These are phyloP conservation scores for Laticauda laticaudata DNA, from an alignment of 2,113 vertebrate species.

Conservation along the genomic window DNA sequence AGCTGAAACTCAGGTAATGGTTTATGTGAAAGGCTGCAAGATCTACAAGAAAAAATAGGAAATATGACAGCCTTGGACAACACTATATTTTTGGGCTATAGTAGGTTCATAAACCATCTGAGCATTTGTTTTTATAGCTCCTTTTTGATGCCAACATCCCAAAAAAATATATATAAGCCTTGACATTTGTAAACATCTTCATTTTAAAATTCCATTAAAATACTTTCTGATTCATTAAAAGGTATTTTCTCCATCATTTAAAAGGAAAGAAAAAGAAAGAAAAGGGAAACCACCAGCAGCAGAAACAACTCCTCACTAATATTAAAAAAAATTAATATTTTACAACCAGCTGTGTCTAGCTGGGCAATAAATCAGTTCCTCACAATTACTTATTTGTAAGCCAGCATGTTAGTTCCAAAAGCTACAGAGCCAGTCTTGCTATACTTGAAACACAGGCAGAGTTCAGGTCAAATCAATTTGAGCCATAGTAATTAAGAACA, in stretches of 20 bases:
- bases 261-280: not conserved
- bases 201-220: slow-evolving; percentile 43
- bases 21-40: slow-evolving; percentile 17
- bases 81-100: slow-evolving; percentile 46
- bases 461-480: slow-evolving; percentile 69
- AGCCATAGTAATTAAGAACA: slow-evolving; percentile 66
- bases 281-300: not conserved
- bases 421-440: slow-evolving; percentile 49
- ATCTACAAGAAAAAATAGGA: slow-evolving; percentile 35
- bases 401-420: slow-evolving; percentile 68
- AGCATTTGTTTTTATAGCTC: slow-evolving; percentile 53
- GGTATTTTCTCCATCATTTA: not conserved
- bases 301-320: slow-evolving; percentile 25
- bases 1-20: slow-evolving; percentile 18
- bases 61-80: slow-evolving; percentile 44
- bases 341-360: slow-evolving; percentile 59
- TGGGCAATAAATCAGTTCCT: slow-evolving; percentile 61
- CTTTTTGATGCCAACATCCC: slow-evolving; percentile 47
- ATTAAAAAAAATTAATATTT: slow-evolving; percentile 70
- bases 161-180: slow-evolving; percentile 38
- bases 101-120: slow-evolving; percentile 48
- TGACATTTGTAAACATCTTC: slow-evolving; percentile 48
- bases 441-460: slow-evolving; percentile 55
- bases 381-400: slow-evolving; percentile 71
- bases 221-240: slow-evolving; percentile 41